A percentile compares a stretch with the other conserved stretches of the same genome.
Evolutionary conservation across 2,797 vertebrate genomes (phyloP).

Genomic region (Chloroceryle amazona): DNA sequence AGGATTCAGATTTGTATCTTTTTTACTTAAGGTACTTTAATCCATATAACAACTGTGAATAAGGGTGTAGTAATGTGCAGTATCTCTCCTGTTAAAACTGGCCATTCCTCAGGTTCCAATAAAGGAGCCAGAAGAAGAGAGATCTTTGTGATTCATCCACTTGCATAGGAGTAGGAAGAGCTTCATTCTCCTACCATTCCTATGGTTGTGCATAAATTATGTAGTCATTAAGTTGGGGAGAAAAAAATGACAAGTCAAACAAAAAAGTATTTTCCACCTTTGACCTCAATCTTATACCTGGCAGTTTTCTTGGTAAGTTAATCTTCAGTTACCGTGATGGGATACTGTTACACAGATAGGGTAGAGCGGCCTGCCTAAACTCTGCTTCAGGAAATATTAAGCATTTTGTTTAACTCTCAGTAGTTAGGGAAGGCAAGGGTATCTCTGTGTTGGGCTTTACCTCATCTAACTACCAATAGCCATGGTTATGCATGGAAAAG

Average conservation of each 20-base stretch:
- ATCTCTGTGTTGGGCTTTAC: neutral
- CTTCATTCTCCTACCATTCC: neutral
- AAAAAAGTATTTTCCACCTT: neutral
- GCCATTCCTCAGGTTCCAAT: neutral
- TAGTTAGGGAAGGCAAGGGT: neutral
- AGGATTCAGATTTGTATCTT: neutral
- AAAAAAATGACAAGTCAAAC: neutral
- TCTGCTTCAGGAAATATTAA: neutral
- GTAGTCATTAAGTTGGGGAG: neutral
- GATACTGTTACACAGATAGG: neutral
- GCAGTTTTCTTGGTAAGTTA: neutral
- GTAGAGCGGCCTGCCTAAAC: neutral
- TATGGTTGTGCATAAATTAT: neutral
- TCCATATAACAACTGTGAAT: neutral
- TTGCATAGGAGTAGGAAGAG: neutral
- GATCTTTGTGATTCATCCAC: neutral
- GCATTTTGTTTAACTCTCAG: neutral
- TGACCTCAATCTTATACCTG: neutral
- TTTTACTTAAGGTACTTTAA: neutral
- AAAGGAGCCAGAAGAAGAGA: neutral
- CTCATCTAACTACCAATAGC: neutral
- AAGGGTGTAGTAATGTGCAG: neutral
- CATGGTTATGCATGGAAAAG: fast-evolving
- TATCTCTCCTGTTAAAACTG: neutral
- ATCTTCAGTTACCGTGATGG: neutral